phyloP scores from a whole-genome alignment of 2,113 vertebrate genomes.

The Asarcornis scutulata region DNA sequence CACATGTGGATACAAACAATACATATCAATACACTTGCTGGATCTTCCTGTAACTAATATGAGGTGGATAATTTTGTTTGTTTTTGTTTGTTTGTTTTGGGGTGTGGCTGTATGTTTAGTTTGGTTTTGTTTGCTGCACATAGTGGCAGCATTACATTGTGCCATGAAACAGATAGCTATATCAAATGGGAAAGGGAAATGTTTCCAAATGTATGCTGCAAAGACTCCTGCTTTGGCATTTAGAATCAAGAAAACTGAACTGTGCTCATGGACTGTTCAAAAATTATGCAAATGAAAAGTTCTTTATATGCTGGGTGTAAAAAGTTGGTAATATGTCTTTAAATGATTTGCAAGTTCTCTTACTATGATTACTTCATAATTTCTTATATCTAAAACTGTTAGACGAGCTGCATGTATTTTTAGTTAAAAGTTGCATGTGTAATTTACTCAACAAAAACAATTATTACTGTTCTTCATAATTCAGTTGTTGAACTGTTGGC shows the following conservation, averaged over 20 bases:
- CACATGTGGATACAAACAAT: background rate
- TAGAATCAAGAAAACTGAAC: background rate
- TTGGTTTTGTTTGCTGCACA: too few relatives aligned
- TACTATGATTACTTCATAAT: background rate
- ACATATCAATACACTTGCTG: background rate
- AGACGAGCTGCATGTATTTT: background rate
- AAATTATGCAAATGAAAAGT: background rate
- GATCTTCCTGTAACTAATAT: background rate
- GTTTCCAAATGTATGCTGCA: background rate
- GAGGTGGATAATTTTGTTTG: background rate
- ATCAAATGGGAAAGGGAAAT: background rate
- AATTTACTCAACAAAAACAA: background rate
- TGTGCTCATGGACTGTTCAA: background rate
- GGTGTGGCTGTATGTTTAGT: too few relatives aligned
- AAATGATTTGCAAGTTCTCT: background rate
- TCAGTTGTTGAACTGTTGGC: background rate
- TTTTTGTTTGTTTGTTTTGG: too few relatives aligned
- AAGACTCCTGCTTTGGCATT: background rate
- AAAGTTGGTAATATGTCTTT: background rate
- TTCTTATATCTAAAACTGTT: background rate
- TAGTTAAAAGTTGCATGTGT: background rate
- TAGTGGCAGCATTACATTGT: background rate
- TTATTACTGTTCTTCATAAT: background rate
- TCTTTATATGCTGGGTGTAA: background rate
- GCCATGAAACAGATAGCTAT: background rate